Evolutionary conservation across 2,888 invertebrate genomes (phyloP), one percentile per base, ranked within the genome.

Genomic region (Hypomecis atomaria): DNA sequence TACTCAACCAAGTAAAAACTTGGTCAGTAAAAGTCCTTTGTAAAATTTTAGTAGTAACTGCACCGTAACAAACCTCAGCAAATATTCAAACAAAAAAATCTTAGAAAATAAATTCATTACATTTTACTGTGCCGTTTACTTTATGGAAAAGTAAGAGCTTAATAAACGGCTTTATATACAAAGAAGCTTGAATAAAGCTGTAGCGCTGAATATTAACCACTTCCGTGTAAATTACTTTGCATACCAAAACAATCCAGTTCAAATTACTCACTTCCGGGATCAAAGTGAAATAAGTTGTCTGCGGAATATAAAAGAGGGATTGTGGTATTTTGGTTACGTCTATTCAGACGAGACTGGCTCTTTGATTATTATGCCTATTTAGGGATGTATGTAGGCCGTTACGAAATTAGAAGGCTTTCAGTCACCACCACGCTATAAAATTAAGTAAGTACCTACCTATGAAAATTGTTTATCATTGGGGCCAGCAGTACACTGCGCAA

Each of bases 171-270:
- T 56, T 64, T 42, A 49, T 59, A 60, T 61, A 65, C 13, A 54
- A 65, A 61, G 43, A 45, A 45, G 42, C 52, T 61, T 40, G 23
- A 60, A 53, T 50, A 43, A 47, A 59, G 50, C 55, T 60, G 45
- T 42, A 56, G 59, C 45, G 59, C 55, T 42, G 61, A 62, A 64
- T 63, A 63, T 65, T 61, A 63, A 66, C 58, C 60, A 61, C 65
- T 60, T 65, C 65, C 53, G 42, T 44, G 59, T 57, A 68, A 68
- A 68, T 65, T 65, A 60, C 56, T 62, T 62, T 62, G 62, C 68
- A 62, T 60, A 60, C 52, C 59, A 54, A 56, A 60, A 65, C 68
- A 65, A 68, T 53, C 45, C 57, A 45, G 53, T 57, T 45, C 54
- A 62, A 65, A 62, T 68, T 65, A 65, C 62, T 34, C 47, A 44